A percentile compares a stretch with the other conserved stretches of the same genome.
phyloP scores from a whole-genome alignment of 2,888 invertebrate genomes.

The Agrotis ipsilon region DNA sequence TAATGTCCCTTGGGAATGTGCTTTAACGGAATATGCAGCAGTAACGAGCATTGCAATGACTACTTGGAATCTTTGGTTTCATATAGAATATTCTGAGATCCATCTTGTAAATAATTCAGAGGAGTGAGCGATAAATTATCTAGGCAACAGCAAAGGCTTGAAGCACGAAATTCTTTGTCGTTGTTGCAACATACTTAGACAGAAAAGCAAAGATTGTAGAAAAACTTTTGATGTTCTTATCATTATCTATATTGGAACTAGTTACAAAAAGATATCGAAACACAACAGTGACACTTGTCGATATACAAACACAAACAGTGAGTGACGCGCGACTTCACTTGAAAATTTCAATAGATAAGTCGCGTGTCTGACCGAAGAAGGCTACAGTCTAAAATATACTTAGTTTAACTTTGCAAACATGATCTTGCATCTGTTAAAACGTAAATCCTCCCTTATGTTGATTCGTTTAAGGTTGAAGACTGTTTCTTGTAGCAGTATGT shows the following conservation, averaged over 20 bases:
- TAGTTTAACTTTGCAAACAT: slow-evolving; percentile 60
- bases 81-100: background rate
- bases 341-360: slow-evolving; percentile 86
- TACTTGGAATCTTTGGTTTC: background rate
- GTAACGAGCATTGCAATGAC: slow-evolving; percentile 6
- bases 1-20: slow-evolving; percentile 26
- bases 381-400: slow-evolving; percentile 69
- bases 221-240: slow-evolving; percentile 61
- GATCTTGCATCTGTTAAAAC: slow-evolving; percentile 12
- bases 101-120: background rate
- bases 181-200: slow-evolving; percentile 18
- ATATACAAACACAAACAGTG: slow-evolving; percentile 82
- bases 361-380: slow-evolving; percentile 83
- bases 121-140: too few species aligned
- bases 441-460: slow-evolving; percentile 32
- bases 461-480: slow-evolving; percentile 58
- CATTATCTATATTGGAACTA: slow-evolving; percentile 68
- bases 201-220: slow-evolving; percentile 27
- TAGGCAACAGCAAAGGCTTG: background rate
- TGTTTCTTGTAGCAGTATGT: slow-evolving; percentile 29
- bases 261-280: slow-evolving; percentile 76
- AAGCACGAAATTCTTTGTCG: slow-evolving; percentile 10
- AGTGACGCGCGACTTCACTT: slow-evolving; percentile 86
- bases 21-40: slow-evolving; percentile 24
- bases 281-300: slow-evolving; percentile 81